Evolutionary conservation across 2,888 invertebrate genomes (phyloP), one percentile per base, ranked within the genome.

Genomic region (Mantis religiosa): DNA sequence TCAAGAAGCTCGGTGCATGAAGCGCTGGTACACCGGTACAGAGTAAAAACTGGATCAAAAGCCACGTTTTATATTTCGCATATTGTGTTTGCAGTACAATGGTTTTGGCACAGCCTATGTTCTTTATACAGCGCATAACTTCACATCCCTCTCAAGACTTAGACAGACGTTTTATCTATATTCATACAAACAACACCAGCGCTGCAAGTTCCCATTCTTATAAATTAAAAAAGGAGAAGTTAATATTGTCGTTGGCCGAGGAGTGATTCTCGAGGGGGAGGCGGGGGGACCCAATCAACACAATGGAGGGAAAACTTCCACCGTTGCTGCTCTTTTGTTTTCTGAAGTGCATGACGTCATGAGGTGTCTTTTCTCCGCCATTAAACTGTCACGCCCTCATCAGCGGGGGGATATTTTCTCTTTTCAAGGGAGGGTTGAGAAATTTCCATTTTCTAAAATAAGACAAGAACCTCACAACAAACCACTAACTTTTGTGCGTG

Each of bases 371-470:
- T 86, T 81, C 86, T 86, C 81, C 15, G 71, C 86, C 86, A 86
- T 86, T 86, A 86, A 87, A 87, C 82, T 87, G 87, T 87, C 87
- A 87, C 87, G 87, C 87, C 87, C 54, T 87, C 87, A 82, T 87
- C 87, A 87, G n/a, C 82, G 6, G 82, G n/a, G 41, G 41, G 30
- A 87, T 82, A 82, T 87, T 82, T 82, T 82, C 34, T 28, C 3
- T 71, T 25, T 71, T 71, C 54, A 71, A n/a, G 54, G 6, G 54
- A 71, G 54, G 54, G 25, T 34, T 82, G 87, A 82, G 87, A 87
- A 87, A 87, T 87, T 87, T 87, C 87, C 87, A 87, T 87, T 87
- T 87, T 87, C 87, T 87, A 54, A 82, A 87, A 87, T 82, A 87
- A 87, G 82, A 87, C 87, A 85, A 85, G 54, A 71, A 81, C 86